Base-by-base conservation (phyloP, 2,888 invertebrate genomes). In the Cryptocephalus primarius region DNA sequence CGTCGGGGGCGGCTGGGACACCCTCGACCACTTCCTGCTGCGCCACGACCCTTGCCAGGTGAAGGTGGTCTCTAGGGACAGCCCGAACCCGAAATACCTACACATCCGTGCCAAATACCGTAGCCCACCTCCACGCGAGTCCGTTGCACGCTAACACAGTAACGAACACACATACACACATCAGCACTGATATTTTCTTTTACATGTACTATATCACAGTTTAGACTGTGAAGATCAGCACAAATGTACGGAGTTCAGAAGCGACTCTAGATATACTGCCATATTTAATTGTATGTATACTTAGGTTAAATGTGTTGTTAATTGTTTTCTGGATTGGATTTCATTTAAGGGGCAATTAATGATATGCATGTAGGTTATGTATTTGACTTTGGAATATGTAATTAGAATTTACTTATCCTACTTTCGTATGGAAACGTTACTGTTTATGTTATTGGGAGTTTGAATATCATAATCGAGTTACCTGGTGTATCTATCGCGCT, bases 1-100 rank as follows among this genome's bases (percentile, higher is more conserved):
- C 60, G 91, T 92, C 43, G 93, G 92, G 49, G 93, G 92, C 55
- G 91, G 91, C 53, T 92, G 92, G 92, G 60, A 60, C 74, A 91
- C 92, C 12, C 73, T 93, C 67, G 91, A 92, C 70, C 89, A 92
- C 74, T 92, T 91, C 75, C 78, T 93, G 65, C 80, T 84, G 59
- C 82, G 89, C 52, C 89, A 90, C 73, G 88, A 88, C 70, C 89
- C 90, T 39, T 86, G 88, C 71, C 85, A 88, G 80, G 83, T 83
- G 66, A 70, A 67, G 60, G 64, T 73, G 60, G 50, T 67, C 55
- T 54, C 65, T 49, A 61, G 68, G 54, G 64, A 64, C 49, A 59
- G 59, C 51, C 59, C 60, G 46, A 62, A 64, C 48, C 62, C 68
- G 48, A 69, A 68, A 55, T 83, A 80, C 68, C 72, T 83, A 58